These are phyloP conservation scores for Amphiura filiformis DNA, from an alignment of 35 echinoderm and acorn worm genomes.

Conservation along the genomic window DNA sequence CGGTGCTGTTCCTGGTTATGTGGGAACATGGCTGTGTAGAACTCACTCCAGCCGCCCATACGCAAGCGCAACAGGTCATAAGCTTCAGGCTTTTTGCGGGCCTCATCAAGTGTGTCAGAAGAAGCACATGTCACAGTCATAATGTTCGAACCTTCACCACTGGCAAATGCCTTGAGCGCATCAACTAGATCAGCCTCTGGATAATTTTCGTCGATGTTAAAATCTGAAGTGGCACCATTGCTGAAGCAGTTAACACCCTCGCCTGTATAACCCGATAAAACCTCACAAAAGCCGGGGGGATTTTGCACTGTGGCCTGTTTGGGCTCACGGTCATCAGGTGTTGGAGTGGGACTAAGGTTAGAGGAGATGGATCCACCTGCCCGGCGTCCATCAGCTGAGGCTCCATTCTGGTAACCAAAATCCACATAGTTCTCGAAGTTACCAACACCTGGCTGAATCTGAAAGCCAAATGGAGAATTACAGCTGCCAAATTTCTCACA, in stretches of 20 bases:
- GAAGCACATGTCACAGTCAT: conserved; percentile 16
- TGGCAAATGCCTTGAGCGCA: background rate
- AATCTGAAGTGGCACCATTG: background rate
- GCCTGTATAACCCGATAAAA: background rate
- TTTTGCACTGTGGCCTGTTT: background rate
- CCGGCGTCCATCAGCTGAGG: conserved; percentile 14
- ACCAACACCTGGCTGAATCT: conserved; percentile 8
- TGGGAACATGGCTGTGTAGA: conserved; percentile 13
- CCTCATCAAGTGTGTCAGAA: conserved; percentile 2
- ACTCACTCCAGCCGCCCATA: conserved; percentile 14
- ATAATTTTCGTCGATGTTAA: conserved; percentile 8
- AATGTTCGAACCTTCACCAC: background rate
- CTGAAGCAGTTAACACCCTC: conserved; percentile 3
- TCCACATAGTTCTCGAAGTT: background rate
- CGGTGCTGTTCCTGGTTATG: conserved; percentile 9
- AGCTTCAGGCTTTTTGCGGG: background rate
- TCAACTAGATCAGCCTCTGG: background rate
- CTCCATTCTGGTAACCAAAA: background rate
- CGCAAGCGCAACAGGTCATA: conserved; percentile 21
- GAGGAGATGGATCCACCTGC: background rate
- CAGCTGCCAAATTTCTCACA: too few relatives aligned
- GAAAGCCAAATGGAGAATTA: background rate
- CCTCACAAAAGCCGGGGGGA: background rate
- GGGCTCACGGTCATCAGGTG: background rate
- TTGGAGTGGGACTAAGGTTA: background rate